Evolutionary conservation across 2,113 vertebrate species (phyloP), one percentile per base, ranked within the genome.

Genomic region (Otis tarda): DNA sequence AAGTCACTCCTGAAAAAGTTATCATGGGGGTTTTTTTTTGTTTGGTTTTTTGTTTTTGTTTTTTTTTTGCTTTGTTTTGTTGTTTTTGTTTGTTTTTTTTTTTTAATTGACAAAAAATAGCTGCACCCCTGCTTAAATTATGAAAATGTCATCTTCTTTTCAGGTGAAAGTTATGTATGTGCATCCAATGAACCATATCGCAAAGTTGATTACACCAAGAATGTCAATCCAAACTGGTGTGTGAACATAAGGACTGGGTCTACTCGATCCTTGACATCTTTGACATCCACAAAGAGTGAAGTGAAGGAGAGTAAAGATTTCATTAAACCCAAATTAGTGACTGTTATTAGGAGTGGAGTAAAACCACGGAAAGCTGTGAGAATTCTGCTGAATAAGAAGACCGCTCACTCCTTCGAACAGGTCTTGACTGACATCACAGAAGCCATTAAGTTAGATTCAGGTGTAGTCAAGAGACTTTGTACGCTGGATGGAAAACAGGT

Each of bases 111-210:
- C 14, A 35, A 81, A 86, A 68, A n/a, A 10, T 23, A 45, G 10
- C n/a, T 74, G 22, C 53, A 80, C 41, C 21, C 2, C 7, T 4
- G 14, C 9, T 67, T 65, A 35, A 65, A 6, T 47, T 74, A 25
- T 78, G 49, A 23, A 43, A 20, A 9, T 90, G 10, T 89, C 41
- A 10, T 90, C 79, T 87, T 87, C 41, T 68, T 92, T 93, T 22
- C 95, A 99, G 99, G 99, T 85, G 99, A 99, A 95, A 99, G 99
- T 96, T 99, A 99, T 1, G 99, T 99, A n/a, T 99, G 99, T 28
- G 99, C 99, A 30, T 99, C 99, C 64, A 99, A 99, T 4, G 99
- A 99, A 53, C 98, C 99, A 0, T 99, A 97, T 85, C 98, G 99
- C 35, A 99, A 98, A 75, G 99, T 99, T 39, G 99, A 99, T 97